Conservation (phyloP, 1,140 invertebrate species). For the Drosophila sucinea region DNA sequence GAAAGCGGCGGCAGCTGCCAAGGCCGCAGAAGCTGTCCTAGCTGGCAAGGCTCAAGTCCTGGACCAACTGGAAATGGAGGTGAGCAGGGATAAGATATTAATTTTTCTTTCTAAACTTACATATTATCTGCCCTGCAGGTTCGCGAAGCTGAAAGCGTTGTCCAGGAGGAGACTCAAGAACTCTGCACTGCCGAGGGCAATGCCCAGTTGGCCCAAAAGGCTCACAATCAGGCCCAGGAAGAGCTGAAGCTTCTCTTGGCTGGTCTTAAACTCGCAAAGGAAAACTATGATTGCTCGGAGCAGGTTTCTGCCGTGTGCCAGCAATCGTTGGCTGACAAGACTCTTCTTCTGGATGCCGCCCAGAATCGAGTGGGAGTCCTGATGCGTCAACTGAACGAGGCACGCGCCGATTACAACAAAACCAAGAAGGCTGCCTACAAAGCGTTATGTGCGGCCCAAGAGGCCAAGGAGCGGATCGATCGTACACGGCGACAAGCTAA, state of each 20-base stretch:
- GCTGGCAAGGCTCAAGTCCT: constrained; percentile 46
- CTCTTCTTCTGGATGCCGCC: constrained; percentile 45
- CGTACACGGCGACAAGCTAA: constrained; percentile 1
- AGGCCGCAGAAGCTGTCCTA: constrained; percentile 60
- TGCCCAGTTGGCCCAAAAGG: constrained; percentile 36
- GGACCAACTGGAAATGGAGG: constrained; percentile 62
- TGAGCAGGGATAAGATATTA: background rate
- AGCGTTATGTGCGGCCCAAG: constrained; percentile 50
- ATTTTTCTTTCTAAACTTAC: background rate
- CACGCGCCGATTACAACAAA: constrained; percentile 40
- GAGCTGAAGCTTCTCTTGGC: constrained; percentile 31
- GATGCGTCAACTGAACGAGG: constrained; percentile 45
- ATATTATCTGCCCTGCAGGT: background rate
- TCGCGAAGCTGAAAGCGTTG: constrained; percentile 46
- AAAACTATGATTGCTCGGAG: constrained; percentile 36
- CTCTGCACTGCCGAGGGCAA: constrained; percentile 40
- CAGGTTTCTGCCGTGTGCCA: constrained; percentile 43
- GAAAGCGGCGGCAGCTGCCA: constrained; percentile 54
- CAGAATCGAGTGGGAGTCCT: constrained; percentile 49
- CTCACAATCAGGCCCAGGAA: constrained; percentile 27
- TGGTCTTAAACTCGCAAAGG: constrained; percentile 28
- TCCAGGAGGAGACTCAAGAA: constrained; percentile 55
- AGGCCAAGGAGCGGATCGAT: constrained; percentile 53
- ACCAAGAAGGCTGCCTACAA: constrained; percentile 53
- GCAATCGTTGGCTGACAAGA: constrained; percentile 41